Percentiles rank a stretch among this genome's conserved stretches.
Evolutionary conservation across 2,888 invertebrate species (phyloP).

Genomic region (Dryadula phaetusa): DNA sequence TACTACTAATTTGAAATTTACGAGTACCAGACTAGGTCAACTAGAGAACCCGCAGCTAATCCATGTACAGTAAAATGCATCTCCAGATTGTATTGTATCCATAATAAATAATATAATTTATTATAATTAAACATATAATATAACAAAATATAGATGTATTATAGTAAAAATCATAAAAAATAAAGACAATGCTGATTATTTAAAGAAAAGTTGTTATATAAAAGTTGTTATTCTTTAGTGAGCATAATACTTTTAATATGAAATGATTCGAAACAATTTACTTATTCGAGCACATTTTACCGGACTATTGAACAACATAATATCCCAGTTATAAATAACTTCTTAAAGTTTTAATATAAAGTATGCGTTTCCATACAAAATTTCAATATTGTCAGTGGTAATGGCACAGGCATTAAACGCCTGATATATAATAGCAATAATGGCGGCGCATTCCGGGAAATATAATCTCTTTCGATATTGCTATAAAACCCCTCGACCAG

Average conservation of each 20-base stretch:
- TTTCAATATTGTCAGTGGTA: conserved; percentile 42
- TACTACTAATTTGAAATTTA: no score
- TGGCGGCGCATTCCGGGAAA: conserved; percentile 41
- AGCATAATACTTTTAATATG: neutral
- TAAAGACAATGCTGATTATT: conserved; percentile 34
- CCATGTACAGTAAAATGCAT: no score
- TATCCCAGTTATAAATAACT: conserved; percentile 6
- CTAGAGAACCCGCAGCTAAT: no score
- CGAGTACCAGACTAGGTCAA: no score
- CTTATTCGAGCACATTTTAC: neutral
- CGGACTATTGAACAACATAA: neutral
- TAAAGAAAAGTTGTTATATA: neutral
- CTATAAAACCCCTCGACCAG: conserved; percentile 46
- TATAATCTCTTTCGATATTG: conserved; percentile 49
- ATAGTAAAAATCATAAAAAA: neutral
- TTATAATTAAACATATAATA: no score
- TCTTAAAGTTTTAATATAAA: conserved; percentile 27
- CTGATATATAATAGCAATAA: conserved; percentile 48
- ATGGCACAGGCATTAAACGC: conserved; percentile 42
- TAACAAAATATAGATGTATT: no score
- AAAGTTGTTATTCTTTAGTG: neutral
- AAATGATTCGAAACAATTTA: neutral
- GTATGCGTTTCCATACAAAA: conserved; percentile 30
- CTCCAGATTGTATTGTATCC: no score
- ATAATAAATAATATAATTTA: no score